Evolutionary conservation across 2,113 vertebrate species (phyloP).

Genomic region (Riparia riparia): DNA sequence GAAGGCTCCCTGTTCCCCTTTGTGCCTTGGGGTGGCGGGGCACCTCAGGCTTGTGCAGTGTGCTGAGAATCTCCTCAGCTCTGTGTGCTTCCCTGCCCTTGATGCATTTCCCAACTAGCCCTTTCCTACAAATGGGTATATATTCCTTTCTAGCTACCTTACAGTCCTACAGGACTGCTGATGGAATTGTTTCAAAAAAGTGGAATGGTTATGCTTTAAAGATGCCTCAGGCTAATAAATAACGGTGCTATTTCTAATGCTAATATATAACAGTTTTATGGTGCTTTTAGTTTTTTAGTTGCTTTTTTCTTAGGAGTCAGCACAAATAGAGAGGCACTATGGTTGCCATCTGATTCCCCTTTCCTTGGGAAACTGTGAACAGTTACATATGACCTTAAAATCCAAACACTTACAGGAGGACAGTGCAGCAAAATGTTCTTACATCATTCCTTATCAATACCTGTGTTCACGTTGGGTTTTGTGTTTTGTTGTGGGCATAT

Average conservation of each 20-base stretch:
- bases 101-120: not conserved
- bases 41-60: not conserved
- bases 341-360: not conserved
- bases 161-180: not conserved
- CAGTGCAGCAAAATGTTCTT: constrained; percentile 39
- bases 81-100: not conserved
- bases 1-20: not conserved
- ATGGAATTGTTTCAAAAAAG: not conserved
- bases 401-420: constrained; percentile 25
- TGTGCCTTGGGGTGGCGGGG: not conserved
- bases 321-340: not conserved
- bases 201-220: not conserved
- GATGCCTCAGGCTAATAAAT: not conserved
- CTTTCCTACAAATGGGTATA: not conserved
- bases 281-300: not conserved
- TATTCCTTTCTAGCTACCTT: not conserved
- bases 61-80: not conserved
- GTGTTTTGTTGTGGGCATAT: not conserved
- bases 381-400: constrained; percentile 20
- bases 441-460: constrained; percentile 49
- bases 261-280: not conserved
- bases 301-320: not conserved
- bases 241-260: not conserved
- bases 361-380: constrained; percentile 23
- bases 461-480: not conserved